These are phyloP conservation scores for Porites evermanni DNA, from an alignment of 92 coral and sea anemone species.

Conservation along the genomic window DNA sequence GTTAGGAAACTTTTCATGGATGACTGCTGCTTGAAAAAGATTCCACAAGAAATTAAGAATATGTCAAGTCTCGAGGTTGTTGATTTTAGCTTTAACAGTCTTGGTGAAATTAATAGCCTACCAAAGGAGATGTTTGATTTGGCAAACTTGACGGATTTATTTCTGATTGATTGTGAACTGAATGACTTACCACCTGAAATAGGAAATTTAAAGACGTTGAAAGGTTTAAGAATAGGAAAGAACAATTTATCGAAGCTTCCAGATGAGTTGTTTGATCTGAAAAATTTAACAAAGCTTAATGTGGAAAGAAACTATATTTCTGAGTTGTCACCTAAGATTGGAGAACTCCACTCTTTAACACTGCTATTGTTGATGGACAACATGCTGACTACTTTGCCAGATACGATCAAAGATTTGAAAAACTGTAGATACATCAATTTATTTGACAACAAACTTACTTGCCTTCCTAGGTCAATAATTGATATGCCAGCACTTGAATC, in stretches of 20 bases:
- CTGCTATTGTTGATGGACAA: slow-evolving; percentile 77
- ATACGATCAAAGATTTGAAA: slow-evolving; percentile 70
- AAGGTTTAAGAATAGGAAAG: slow-evolving; percentile 71
- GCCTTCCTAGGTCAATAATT: slow-evolving; percentile 78
- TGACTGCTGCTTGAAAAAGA: slow-evolving; percentile 67
- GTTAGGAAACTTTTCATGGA: slow-evolving; percentile 79
- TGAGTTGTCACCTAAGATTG: slow-evolving; percentile 66
- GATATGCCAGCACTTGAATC: slow-evolving; percentile 60
- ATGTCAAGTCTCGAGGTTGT: slow-evolving; percentile 63
- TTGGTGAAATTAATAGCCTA: slow-evolving; percentile 46
- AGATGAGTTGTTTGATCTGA: slow-evolving; percentile 71
- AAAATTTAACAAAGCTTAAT: slow-evolving; percentile 63
- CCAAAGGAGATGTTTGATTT: slow-evolving; percentile 73
- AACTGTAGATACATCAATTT: slow-evolving; percentile 67
- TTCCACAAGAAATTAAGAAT: slow-evolving; percentile 67
- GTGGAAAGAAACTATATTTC: slow-evolving; percentile 69
- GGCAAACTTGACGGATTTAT: slow-evolving; percentile 69
- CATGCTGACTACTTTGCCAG: slow-evolving; percentile 74
- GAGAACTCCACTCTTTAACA: slow-evolving; percentile 59
- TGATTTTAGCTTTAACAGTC: slow-evolving; percentile 82
- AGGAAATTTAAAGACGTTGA: slow-evolving; percentile 68
- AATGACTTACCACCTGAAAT: slow-evolving; percentile 69
- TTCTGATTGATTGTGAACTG: slow-evolving; percentile 72
- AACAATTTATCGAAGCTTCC: slow-evolving; percentile 74
- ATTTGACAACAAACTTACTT: slow-evolving; percentile 81